phyloP scores from a whole-genome alignment of 2,113 vertebrate genomes.

The Kobus ellipsiprymnus region DNA sequence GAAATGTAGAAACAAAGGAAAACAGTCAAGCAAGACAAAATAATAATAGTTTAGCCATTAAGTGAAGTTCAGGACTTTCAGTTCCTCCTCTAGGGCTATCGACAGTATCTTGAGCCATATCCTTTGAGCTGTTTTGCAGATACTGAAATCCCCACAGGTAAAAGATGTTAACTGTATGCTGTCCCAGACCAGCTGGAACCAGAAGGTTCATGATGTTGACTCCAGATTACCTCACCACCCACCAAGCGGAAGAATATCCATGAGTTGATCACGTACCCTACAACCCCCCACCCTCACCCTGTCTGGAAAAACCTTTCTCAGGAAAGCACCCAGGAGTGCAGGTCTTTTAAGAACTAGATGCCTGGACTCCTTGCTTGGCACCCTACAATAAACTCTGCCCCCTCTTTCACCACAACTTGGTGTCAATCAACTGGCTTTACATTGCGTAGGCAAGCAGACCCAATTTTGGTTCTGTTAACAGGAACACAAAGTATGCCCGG shows the following conservation, averaged over 20 bases:
- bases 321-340: background rate
- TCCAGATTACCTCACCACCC: background rate
- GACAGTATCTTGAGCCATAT: background rate
- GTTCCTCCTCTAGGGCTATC: background rate
- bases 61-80: background rate
- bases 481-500: background rate
- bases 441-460: background rate
- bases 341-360: background rate
- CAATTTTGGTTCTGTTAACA: background rate
- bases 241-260: background rate
- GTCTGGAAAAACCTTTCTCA: background rate
- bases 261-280: background rate
- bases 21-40: background rate
- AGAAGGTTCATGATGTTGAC: background rate
- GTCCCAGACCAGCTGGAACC: background rate
- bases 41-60: background rate
- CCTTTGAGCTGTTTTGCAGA: background rate
- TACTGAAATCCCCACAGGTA: background rate
- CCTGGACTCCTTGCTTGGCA: background rate
- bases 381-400: background rate
- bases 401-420: background rate
- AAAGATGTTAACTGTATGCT: background rate
- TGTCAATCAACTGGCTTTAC: background rate
- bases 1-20: background rate
- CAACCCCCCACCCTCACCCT: background rate